Base-by-base conservation (phyloP, 1,140 invertebrate species). In the Atta cephalotes region DNA sequence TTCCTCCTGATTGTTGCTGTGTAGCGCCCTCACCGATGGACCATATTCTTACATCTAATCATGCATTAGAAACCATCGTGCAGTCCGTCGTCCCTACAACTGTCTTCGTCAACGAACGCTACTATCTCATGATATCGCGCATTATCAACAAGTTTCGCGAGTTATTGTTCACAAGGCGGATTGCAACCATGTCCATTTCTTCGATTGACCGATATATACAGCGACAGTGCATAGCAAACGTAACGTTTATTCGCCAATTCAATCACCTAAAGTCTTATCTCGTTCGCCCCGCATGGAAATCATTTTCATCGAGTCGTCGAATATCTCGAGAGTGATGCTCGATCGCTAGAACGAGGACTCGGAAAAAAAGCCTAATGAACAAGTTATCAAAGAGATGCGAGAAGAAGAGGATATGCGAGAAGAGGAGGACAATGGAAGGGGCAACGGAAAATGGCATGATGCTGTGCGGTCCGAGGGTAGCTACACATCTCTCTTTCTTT, bases 1-100 rank as follows among this genome's bases (percentile, higher is more conserved):
- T 95, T 98, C 98, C 95, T 99, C 98, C 97, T 99, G 98, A 99
- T 98, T 99, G 97, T 97, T 99, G 97, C 97, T 99, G 96, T 99
- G 98, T 98, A 99, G 98, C 97, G 98, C 98, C 97, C 98, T 99
- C 96, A 99, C 98, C 92, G 98, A 99, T 96, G 97, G 97, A 96
- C 97, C 97, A 91, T 97, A 97, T 94, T 97, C 97, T 88, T 97
- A 97, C 93, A 97, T 97, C 87, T 97, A 96, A 96, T 91, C 84
- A 84, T 79, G 84, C 89, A 88, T 90, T 78, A 84, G 87, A 90
- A 85, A 86, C 88, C 92, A 89, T 94, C 92, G 91, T 94, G 93
- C 92, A 90, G 92, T 87, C 87, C 76, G 92, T 92, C 91, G 87
- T 92, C 86, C 87, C 88, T 87, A 77, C 78, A 82, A 88, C 87